Conservation (phyloP, 2,113 vertebrate species). For the Catharus minimus region DNA sequence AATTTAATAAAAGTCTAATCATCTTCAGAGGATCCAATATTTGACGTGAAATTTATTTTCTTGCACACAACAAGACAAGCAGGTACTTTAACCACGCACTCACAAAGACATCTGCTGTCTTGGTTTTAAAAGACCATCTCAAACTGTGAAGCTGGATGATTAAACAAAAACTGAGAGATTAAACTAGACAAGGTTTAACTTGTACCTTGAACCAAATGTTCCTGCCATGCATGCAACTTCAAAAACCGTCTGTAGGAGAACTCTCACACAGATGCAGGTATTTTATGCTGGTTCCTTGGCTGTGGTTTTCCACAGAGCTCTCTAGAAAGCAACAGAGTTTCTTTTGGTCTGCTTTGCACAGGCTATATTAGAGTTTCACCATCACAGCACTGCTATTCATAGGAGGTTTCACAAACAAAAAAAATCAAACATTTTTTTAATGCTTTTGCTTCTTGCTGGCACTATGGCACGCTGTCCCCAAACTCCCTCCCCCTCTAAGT, state of each 20-base stretch:
- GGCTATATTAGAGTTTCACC: accelerated
- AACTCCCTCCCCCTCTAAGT: accelerated
- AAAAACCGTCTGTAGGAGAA: background rate
- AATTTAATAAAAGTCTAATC: background rate
- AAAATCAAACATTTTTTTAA: background rate
- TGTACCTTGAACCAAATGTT: background rate
- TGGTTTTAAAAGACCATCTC: background rate
- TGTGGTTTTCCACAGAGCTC: background rate
- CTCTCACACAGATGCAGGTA: accelerated
- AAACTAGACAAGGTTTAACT: background rate
- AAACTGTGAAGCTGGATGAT: background rate
- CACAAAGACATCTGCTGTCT: background rate
- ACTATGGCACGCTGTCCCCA: background rate
- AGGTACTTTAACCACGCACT: background rate
- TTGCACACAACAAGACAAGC: background rate
- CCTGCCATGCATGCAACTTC: background rate
- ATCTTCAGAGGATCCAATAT: background rate
- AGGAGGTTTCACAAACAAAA: background rate
- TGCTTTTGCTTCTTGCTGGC: background rate
- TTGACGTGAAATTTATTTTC: conserved; percentile 10
- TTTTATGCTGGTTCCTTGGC: background rate
- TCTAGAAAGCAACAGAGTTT: background rate
- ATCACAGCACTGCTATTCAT: accelerated
- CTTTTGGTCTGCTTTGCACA: background rate
- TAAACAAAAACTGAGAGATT: background rate